phyloP scores from a whole-genome alignment of 1,140 invertebrate genomes.

The Chrysomallon squamiferum region DNA sequence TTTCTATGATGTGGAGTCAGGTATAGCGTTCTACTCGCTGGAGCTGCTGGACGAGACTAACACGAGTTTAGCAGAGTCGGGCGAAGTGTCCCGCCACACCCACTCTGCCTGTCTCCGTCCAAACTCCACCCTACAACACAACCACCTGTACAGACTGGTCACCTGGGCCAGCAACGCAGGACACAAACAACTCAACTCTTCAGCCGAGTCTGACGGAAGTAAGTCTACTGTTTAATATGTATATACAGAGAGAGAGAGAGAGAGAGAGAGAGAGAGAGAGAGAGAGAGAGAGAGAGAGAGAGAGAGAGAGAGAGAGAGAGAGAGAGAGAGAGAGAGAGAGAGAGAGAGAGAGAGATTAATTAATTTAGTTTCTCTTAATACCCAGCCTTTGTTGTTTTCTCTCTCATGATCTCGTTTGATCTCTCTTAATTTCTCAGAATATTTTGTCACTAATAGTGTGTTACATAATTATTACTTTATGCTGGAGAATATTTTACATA shows the following conservation, averaged over 20 bases:
- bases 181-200: conserved; percentile 23
- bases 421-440: no score
- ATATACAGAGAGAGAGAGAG: background rate
- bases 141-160: conserved; percentile 16
- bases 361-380: background rate
- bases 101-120: conserved; percentile 17
- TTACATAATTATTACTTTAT: no score
- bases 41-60: conserved; percentile 9
- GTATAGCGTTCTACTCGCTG: conserved; percentile 24
- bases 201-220: conserved; percentile 33
- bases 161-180: conserved; percentile 34
- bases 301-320: background rate
- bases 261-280: background rate
- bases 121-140: conserved; percentile 20
- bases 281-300: background rate
- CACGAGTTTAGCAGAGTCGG: conserved; percentile 17
- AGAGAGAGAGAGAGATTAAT: background rate
- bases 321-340: background rate
- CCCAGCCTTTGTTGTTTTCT: background rate
- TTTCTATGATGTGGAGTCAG: conserved; percentile 38
- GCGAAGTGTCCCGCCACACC: conserved; percentile 8
- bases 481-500: no score
- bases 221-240: background rate
- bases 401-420: background rate
- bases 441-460: no score